Base-by-base conservation (phyloP, 2,888 invertebrate species). In the Eupithecia exiguata region DNA sequence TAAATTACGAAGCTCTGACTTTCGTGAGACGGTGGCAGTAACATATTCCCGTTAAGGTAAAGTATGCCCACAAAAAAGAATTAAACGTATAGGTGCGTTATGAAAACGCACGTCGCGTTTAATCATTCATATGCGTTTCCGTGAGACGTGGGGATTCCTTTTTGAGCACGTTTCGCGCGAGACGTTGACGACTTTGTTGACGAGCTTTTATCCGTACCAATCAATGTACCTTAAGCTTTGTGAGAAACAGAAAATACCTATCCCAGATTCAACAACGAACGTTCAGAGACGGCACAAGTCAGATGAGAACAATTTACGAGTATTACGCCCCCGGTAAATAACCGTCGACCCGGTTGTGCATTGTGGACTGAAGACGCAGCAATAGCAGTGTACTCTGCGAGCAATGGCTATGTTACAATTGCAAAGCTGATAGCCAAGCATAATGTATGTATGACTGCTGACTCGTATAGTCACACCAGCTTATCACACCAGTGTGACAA, bases 241-340 rank as follows among this genome's bases (percentile, higher is more conserved):
- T 10, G n/a, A 49, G 49, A 49, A 49, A n/a, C 10, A 36, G 49
- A 75, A 69, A 70, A 70, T 75, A 68, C n/a, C 49, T 10, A 21
- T 70, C 53, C 62, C 69, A 75, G 68, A 75, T 69, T 70, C 65
- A 69, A 68, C 63, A 69, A 70, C 68, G 25, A 72, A 46, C 66
- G 62, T 76, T 70, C 68, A 70, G 46, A 58, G 53, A 63, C 67
- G 68, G 68, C 30, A 25, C 53, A 43, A 68, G 75, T 75, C 75
- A 69, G 68, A 74, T 69, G 74, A 69, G 77, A 74, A 77, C 79
- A 77, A 80, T 78, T 82, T 78, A 79, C 78, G 74, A 75, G 78
- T 80, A 81, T 82, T 80, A 74, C 77, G 77, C 78, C 74, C 77
- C 66, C 78, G 74, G 80, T 76, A 77, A 80, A 79, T 81, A 81